Conservation (phyloP, 2,888 invertebrate species). For the Pilophorus perplexus region DNA sequence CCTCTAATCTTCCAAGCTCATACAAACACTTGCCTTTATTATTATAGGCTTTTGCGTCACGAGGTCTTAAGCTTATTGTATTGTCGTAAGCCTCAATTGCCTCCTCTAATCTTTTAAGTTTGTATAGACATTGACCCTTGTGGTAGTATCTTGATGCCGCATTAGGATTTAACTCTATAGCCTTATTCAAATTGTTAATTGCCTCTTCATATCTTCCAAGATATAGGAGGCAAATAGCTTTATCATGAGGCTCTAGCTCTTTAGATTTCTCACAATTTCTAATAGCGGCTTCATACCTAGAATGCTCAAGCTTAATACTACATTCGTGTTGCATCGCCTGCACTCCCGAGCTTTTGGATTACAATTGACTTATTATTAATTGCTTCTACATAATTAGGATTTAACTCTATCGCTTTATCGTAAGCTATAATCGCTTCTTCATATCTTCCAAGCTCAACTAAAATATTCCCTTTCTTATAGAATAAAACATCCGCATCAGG, state of each 20-base stretch:
- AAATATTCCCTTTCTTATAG: no score
- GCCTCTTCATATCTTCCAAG: background rate
- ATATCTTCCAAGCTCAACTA: no score
- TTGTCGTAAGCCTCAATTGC: background rate
- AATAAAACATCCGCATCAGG: no score
- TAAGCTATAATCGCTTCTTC: no score
- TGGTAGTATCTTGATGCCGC: background rate
- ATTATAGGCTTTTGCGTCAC: background rate
- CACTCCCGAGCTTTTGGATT: background rate
- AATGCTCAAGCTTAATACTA: background rate
- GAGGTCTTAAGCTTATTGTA: background rate
- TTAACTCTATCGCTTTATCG: no score
- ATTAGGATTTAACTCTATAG: background rate
- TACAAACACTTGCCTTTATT: background rate
- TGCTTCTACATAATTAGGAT: background rate
- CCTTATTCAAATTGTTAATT: background rate
- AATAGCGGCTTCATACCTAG: background rate
- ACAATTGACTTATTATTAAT: background rate
- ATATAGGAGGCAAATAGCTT: background rate
- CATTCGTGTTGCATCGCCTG: background rate
- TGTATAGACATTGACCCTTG: background rate
- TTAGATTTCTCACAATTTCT: background rate
- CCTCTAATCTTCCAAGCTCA: background rate
- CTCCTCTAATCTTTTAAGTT: background rate
- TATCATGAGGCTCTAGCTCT: background rate